These are phyloP conservation scores for Chinchilla lanigera DNA, from an alignment of 2,113 vertebrate species.

Conservation along the genomic window DNA sequence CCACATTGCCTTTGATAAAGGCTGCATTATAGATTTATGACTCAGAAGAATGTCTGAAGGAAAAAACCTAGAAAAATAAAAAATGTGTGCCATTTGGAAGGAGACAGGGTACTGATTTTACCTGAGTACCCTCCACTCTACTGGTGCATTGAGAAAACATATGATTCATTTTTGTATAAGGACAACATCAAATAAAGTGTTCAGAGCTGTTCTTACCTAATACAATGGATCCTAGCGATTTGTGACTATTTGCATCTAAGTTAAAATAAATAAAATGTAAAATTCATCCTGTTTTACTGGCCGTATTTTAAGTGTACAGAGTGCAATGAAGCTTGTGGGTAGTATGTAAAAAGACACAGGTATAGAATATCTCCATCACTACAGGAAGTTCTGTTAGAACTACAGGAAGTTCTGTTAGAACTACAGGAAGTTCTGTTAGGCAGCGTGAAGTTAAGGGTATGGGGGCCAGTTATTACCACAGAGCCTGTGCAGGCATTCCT, in stretches of 20 bases:
- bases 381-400: neutral
- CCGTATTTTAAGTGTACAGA: neutral
- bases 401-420: no score
- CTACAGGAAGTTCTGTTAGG: neutral
- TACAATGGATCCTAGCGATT: neutral
- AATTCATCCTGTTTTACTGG: neutral
- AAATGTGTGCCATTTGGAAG: neutral
- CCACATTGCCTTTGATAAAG: neutral
- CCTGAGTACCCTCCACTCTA: neutral
- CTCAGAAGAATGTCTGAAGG: neutral
- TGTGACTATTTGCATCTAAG: neutral
- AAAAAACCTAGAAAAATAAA: neutral
- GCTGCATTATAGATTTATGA: neutral
- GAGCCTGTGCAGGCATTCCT: neutral
- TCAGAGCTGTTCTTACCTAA: neutral
- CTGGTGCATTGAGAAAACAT: neutral
- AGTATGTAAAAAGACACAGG: neutral
- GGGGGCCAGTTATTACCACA: neutral
- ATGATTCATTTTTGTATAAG: neutral
- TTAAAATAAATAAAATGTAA: constrained; percentile 27
- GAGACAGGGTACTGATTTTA: neutral
- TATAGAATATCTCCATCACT: neutral
- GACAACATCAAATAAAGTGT: neutral
- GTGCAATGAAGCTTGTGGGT: neutral
- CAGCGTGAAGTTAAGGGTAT: neutral